Evolutionary conservation across 2,797 vertebrate genomes (phyloP), one percentile per base, ranked within the genome.

Genomic region (Dicrostonyx torquatus): DNA sequence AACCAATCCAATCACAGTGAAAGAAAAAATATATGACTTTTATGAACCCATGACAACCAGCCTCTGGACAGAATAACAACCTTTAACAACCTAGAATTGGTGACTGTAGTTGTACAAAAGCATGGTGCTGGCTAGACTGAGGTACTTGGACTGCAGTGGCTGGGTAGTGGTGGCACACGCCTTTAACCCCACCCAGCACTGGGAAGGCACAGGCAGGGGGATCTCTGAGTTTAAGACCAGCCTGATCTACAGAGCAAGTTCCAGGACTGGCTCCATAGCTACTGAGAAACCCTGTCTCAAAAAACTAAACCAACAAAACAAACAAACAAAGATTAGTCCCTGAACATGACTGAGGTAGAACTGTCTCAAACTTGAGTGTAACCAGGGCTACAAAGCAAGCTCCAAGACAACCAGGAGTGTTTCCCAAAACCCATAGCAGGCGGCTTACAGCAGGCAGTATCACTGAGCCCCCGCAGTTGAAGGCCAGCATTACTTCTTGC

Each of bases 21-120:
- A 75, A 20, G 31, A 70, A 50, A 45, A 83, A 13, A 43, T 37
- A 89, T 15, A 37, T 13, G 37, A 75, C 34, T 82, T 88, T 66
- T 43, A 55, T 12, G 50, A 22, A 77, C 22, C 31, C 17, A 64
- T 66, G 24, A 75, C 64, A 92, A 87, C 24, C 1, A 82, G 34
- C 73, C 48, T 76, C 45, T 43, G 48, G 18, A 58, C 24, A 95
- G 83, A 90, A 88, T 43, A 58, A 53, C 70, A 64, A 82, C 70
- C 85, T 90, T 85, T 43, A 58, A 53, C 70, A 64, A 82, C 70
- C 85, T 90, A 43, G 90, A 20, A 90, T 55, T 55, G 53, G 53
- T 77, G 66, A 91, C 10, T 62, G 55, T 76, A 94, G 80, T 72
- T 77, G 34, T 55, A 76, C 84, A 75, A 45, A 92, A 14, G 37